Conservation (phyloP, 2,113 vertebrate species). For the Microcebus ravelobensis region DNA sequence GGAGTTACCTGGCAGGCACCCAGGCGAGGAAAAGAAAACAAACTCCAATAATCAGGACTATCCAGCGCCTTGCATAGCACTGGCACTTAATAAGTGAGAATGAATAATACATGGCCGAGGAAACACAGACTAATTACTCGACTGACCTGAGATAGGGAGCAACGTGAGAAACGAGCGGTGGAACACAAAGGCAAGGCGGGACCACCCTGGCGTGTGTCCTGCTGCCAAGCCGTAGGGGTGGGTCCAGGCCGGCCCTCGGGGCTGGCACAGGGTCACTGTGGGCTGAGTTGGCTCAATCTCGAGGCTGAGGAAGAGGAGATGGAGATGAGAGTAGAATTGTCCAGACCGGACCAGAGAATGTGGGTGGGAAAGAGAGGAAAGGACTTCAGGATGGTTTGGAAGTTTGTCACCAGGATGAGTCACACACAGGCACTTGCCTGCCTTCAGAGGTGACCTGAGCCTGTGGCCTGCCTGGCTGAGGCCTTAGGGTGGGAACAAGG, state of each 20-base stretch:
- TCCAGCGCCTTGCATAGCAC: background rate
- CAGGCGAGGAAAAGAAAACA: background rate
- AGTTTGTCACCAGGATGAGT: background rate
- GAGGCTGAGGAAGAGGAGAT: background rate
- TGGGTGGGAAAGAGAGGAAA: background rate
- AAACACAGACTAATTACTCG: background rate
- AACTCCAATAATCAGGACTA: background rate
- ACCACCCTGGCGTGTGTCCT: accelerated
- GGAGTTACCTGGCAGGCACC: background rate
- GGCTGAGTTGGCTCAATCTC: background rate
- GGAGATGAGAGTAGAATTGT: background rate
- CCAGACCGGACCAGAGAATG: background rate
- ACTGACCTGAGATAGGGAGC: background rate
- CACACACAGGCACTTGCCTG: background rate
- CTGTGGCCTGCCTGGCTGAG: background rate
- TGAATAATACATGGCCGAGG: background rate
- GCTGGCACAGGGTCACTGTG: no score
- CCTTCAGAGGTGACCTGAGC: background rate
- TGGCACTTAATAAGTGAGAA: background rate
- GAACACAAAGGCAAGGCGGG: background rate
- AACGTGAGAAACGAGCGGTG: background rate
- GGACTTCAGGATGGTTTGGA: background rate
- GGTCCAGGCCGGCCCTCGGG: background rate
- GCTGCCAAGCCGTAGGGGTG: background rate
- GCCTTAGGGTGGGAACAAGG: background rate